Base-by-base conservation (phyloP, 2,113 vertebrate genomes). In the Entelurus aequoreus region DNA sequence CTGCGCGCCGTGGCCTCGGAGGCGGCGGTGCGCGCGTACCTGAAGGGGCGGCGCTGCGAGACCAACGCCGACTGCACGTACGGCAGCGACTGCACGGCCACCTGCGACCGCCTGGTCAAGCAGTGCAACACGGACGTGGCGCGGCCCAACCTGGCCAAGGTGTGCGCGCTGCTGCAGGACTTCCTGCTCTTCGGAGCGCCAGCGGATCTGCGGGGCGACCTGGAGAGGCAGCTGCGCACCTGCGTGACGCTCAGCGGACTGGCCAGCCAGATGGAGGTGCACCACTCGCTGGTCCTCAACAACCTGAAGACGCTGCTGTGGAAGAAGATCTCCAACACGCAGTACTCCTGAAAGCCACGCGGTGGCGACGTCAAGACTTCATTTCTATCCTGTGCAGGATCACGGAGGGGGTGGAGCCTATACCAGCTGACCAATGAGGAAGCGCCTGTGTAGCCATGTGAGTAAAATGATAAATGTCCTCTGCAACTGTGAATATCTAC, bases 251-350 rank as follows among this genome's bases (percentile, higher is more conserved):
- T 99, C 63, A 98, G 94, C 0, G 96, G 96, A 4, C 81, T 94
- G 77, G 95, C 96, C 47, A 94, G 94, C 69, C 96, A 97, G 86
- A 95, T 99, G 93, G 96, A 99, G 71, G 95, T 96, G 6, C 96
- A 94, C 78, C 97, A 99, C 69, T 94, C 97, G 0, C 90, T 99
- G 1, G 93, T 99, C 71, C 92, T 99, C 9, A 97, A 94, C 90
- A 97, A 98, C 82, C 94, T 99, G 65, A 99, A 97, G 89, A 94
- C 93, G 0, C 82, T 99, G 66, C 89, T 99, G 42, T 99, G 97
- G 96, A 96, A 94, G 84, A 89, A 93, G 86, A 98, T 99, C 72
- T 99, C 96, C 0, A 91, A 97, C 84, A 95, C 94, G 65, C 92
- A 94, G 89, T 97, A 97, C 74, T 94, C 96, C 16, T 99, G 82